Base-by-base conservation (phyloP, 1,140 invertebrate genomes). In the Scaptomyza montana region DNA sequence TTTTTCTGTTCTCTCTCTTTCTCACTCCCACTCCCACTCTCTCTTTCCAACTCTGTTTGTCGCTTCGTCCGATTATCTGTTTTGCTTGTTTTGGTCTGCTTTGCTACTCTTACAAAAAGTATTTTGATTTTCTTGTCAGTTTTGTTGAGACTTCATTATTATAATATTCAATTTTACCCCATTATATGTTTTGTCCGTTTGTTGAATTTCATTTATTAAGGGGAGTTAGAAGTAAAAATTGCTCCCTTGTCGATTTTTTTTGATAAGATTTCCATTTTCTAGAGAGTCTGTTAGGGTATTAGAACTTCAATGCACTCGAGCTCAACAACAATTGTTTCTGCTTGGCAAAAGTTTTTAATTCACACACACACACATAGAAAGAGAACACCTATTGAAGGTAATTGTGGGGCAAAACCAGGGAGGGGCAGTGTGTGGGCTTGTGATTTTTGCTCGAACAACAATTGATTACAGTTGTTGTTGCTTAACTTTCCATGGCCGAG, bases 371-470 rank as follows among this genome's bases (percentile, higher is more conserved):
- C 19, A 59, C 43, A 60, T 49, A 33, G 6, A 8, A 10, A 12
- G 7, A 43, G 64, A 43, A 49, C 80, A 85, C 67, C 55, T 78
- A 65, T 80, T 63, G 36, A 51, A 74, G 75, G 78, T 86, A 86
- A 86, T 86, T 86, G 87, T 78, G 74, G 68, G 56, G 67, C 75
- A 86, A 87, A 86, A 78, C 76, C 73, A 25, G 21, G 30, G 77
- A 75, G 60, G 71, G 67, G 67, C 33, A 8, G 8, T 9, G 33
- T 9, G 33, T 36, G 33, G 69, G 82, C 67, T 79, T 85, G 80
- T 76, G 82, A 86, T 86, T 87, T 86, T 69, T 72, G 75, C 78
- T 81, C 54, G 62, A 85, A 86, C 81, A 86, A 76, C 81, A 85
- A 86, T 86, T 87, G 82, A 86, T 86, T 87, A 79, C 78, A 74